phyloP scores from a whole-genome alignment of 2,888 invertebrate genomes.

The Tinea pellionella region DNA sequence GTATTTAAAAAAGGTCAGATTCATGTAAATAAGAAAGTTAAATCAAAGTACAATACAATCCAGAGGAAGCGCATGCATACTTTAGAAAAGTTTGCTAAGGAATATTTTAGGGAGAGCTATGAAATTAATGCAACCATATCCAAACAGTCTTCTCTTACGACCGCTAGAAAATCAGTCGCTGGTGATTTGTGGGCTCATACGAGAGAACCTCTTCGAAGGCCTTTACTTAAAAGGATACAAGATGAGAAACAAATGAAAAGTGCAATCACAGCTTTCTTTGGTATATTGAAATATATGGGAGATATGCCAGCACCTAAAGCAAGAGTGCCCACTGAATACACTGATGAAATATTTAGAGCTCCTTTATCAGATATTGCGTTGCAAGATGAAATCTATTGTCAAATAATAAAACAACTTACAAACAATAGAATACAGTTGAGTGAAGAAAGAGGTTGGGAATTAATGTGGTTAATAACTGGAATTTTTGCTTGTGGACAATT shows the following conservation, averaged over 20 bases:
- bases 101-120: constrained; percentile 78
- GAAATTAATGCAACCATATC: constrained; percentile 65
- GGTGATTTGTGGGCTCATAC: constrained; percentile 87
- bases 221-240: constrained; percentile 80
- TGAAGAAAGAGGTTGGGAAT: constrained; percentile 94
- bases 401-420: constrained; percentile 93
- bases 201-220: constrained; percentile 84
- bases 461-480: constrained; percentile 92
- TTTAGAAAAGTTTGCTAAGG: constrained; percentile 83
- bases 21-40: constrained; percentile 46
- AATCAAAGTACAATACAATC: constrained; percentile 64
- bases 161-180: constrained; percentile 72
- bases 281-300: constrained; percentile 85
- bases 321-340: constrained; percentile 82
- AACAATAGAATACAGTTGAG: constrained; percentile 86
- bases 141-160: constrained; percentile 73
- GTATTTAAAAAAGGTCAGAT: constrained; percentile 72
- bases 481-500: constrained; percentile 83
- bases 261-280: constrained; percentile 79
- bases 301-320: constrained; percentile 87
- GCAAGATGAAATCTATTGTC: constrained; percentile 93
- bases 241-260: constrained; percentile 78
- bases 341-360: constrained; percentile 87
- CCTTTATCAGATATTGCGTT: constrained; percentile 80
- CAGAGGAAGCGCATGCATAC: constrained; percentile 82